phyloP scores from a whole-genome alignment of 2,888 invertebrate species.

The Chaitophorus viminalis region DNA sequence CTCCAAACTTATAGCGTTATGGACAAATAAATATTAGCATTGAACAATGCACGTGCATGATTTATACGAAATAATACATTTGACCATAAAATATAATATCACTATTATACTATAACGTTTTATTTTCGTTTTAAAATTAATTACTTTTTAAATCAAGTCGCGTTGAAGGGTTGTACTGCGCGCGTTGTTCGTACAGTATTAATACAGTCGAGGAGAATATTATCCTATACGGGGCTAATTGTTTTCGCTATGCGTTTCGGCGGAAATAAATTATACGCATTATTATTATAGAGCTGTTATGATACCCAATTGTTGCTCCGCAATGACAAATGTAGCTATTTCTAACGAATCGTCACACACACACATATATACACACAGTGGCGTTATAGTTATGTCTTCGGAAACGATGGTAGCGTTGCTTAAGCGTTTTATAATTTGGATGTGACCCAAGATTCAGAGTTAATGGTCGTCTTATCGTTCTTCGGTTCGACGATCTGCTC shows the following conservation, averaged over 20 bases:
- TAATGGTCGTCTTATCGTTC: neutral
- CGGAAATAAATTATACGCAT: neutral
- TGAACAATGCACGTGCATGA: neutral
- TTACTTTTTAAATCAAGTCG: neutral
- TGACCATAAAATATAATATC: neutral
- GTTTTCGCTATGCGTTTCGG: neutral
- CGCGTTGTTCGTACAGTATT: neutral
- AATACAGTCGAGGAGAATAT: neutral
- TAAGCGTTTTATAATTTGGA: constrained; percentile 50
- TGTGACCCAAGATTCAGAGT: constrained; percentile 4
- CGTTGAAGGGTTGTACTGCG: neutral
- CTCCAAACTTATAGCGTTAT: neutral
- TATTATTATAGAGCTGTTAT: neutral
- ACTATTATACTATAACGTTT: neutral
- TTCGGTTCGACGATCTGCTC: neutral
- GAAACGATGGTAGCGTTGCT: neutral
- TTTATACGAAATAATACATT: neutral
- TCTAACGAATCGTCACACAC: neutral
- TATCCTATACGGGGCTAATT: neutral
- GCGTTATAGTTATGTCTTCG: neutral
- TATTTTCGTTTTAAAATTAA: neutral
- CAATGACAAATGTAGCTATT: constrained; percentile 8
- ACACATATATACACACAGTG: neutral
- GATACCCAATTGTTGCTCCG: constrained; percentile 26
- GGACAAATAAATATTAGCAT: neutral